Evolutionary conservation across 2,113 vertebrate genomes (phyloP), one percentile per base, ranked within the genome.

Genomic region (Calonectris borealis): DNA sequence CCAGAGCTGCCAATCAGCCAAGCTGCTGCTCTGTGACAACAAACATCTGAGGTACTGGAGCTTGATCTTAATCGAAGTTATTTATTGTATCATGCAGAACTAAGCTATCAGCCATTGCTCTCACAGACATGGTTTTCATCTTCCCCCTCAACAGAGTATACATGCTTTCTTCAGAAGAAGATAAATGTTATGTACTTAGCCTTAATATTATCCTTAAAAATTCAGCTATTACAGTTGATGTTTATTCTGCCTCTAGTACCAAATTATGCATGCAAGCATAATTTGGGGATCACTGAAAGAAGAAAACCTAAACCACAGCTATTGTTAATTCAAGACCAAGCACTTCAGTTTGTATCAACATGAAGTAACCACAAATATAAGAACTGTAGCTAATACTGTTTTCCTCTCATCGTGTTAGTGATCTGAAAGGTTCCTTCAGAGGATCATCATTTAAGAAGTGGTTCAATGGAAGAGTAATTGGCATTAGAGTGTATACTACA

Each of bases 21-120:
- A 93, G 94, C 93, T 96, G 95, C 95, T 95, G 91, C 93, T 93
- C 94, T 95, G 71, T 94, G 93, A 95, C 97, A 96, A 96, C 94
- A 96, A 96, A 96, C 94, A 97, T 96, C 93, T 93, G 91, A 97
- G 94, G 94, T 94, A 95, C 76, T 70, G 87, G 68, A 88, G 91
- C 93, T 91, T 94, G 86, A 97, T 94, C 87, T 96, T 96, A 93
- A 96, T 95, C 49, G 57, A 91, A 95, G 78, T 91, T 95, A 97
- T 86, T 95, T 96, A 94, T 97, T 96, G 96, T 90, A 90, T 78
- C 94, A 83, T 80, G 89, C 91, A 96, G 94, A 96, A 95, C 91
- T 96, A 95, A 97, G 82, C 84, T 81, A 92, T 82, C 83, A 84
- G 91, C 93, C 95, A 76, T 48, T 82, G 86, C 93, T 96, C 89